Percentiles rank a stretch among this genome's conserved stretches.
Conservation (phyloP, 2,888 invertebrate genomes). For the Atrina japonica region DNA sequence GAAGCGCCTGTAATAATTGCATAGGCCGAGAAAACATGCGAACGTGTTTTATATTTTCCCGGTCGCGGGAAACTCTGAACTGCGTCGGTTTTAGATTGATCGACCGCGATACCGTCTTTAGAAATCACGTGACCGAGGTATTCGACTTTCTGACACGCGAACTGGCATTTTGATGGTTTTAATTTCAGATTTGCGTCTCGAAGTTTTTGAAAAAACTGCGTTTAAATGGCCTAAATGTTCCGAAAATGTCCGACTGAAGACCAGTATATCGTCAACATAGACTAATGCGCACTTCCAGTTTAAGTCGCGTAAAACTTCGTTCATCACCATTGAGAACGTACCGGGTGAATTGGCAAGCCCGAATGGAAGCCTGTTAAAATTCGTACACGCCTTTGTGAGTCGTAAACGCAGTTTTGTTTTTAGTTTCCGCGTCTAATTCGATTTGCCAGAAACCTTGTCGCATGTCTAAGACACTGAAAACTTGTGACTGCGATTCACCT, state of each 20-base stretch:
- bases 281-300: constrained; percentile 25
- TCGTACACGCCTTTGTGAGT: constrained; percentile 48
- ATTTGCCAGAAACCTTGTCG: constrained; percentile 8
- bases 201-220: constrained; percentile 44
- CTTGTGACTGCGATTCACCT: constrained; percentile 5
- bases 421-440: constrained; percentile 6
- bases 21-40: constrained; percentile 51
- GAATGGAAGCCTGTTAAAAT: constrained; percentile 44
- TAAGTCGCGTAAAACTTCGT: constrained; percentile 19
- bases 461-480: constrained; percentile 10
- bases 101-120: constrained; percentile 44
- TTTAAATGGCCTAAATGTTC: constrained; percentile 21
- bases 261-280: constrained; percentile 53
- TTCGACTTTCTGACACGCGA: constrained; percentile 37
- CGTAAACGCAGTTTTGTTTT: constrained; percentile 18
- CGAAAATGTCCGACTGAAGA: constrained; percentile 31
- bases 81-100: constrained; percentile 38
- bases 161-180: constrained; percentile 52
- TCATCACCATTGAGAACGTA: constrained; percentile 46
- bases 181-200: constrained; percentile 48
- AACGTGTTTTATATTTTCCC: constrained; percentile 42
- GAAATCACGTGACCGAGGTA: constrained; percentile 51
- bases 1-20: constrained; percentile 52
- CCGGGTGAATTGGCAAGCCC: constrained; percentile 43
- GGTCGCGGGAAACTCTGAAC: constrained; percentile 45